Evolutionary conservation across 2,888 invertebrate species (phyloP), one percentile per base, ranked within the genome.

Genomic region (Lagria hirta): DNA sequence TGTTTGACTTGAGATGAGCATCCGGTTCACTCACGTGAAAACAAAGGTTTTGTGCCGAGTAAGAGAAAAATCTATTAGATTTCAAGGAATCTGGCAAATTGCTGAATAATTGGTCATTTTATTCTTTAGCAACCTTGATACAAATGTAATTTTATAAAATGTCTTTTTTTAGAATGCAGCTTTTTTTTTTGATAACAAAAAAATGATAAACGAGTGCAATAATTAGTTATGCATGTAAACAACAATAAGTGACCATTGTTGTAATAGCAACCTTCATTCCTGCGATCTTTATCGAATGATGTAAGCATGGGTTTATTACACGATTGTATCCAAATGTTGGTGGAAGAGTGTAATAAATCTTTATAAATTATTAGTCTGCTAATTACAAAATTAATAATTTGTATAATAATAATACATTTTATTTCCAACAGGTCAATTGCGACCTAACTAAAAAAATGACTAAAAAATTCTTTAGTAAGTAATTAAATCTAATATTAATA

Each of bases 151-250:
- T 11, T 40, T 34, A 28, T 28, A 23, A 23, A 8, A 23, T 23
- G 24, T 8, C 24, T 23, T 23, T 23, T 23, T 23, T 23, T 10
- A 23, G n/a, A 15, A 16, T 29, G 17, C 16, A 7, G 4, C 20
- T 18, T n/a, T 18, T 30, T 14, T 15, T 3, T 2, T 7, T n/a
- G 15, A 30, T n/a, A 14, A 11, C n/a, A 17, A 30, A 33, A 23
- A 43, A 46, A 42, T 49, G 46, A 49, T 49, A 21, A 21, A 44
- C 41, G 48, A 40, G 32, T 46, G 40, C 16, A 34, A 29, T 29
- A 43, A 61, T 60, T 55, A 60, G 60, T 60, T 56, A 61, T 58
- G 59, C 61, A 54, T 55, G 49, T 50, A 51, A 54, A 54, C 54
- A 54, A 57, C 58, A 58, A 58, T 60, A 57, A 57, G 49, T 51